These are phyloP conservation scores for Teleiodes luculella DNA, from an alignment of 2,888 invertebrate species.

Conservation along the genomic window DNA sequence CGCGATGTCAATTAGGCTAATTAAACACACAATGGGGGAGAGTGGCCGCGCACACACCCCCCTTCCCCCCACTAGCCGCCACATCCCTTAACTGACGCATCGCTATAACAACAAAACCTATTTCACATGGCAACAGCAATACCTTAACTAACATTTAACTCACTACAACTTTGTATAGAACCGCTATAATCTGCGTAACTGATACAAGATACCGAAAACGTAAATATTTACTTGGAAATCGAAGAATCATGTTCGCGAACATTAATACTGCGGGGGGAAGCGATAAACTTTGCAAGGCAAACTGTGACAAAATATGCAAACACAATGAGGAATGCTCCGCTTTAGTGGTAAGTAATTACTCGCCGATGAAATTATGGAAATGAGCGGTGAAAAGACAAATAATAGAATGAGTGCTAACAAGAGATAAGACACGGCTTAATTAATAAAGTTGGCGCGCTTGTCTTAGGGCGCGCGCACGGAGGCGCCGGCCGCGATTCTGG, in stretches of 20 bases:
- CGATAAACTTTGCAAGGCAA: slow-evolving; percentile 55
- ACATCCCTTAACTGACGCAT: slow-evolving; percentile 60
- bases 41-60: slow-evolving; percentile 39
- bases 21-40: slow-evolving; percentile 72
- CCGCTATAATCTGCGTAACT: background rate
- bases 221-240: slow-evolving; percentile 11
- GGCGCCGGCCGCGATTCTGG: slow-evolving; percentile 62
- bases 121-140: slow-evolving; percentile 53
- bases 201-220: slow-evolving; percentile 1
- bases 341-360: slow-evolving; percentile 74
- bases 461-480: slow-evolving; percentile 58
- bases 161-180: background rate
- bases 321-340: slow-evolving; percentile 64
- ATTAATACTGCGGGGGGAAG: slow-evolving; percentile 41
- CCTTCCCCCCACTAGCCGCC: slow-evolving; percentile 40
- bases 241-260: slow-evolving; percentile 34
- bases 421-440: slow-evolving; percentile 79
- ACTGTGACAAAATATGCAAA: slow-evolving; percentile 70
- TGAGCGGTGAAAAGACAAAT: slow-evolving; percentile 78
- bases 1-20: slow-evolving; percentile 78
- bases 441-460: slow-evolving; percentile 76
- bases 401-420: slow-evolving; percentile 79
- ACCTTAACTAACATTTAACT: slow-evolving; percentile 31
- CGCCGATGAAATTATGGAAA: slow-evolving; percentile 77
- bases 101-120: slow-evolving; percentile 64